Conservation (phyloP, 2,888 invertebrate species). For the Folsomia manolachei region DNA sequence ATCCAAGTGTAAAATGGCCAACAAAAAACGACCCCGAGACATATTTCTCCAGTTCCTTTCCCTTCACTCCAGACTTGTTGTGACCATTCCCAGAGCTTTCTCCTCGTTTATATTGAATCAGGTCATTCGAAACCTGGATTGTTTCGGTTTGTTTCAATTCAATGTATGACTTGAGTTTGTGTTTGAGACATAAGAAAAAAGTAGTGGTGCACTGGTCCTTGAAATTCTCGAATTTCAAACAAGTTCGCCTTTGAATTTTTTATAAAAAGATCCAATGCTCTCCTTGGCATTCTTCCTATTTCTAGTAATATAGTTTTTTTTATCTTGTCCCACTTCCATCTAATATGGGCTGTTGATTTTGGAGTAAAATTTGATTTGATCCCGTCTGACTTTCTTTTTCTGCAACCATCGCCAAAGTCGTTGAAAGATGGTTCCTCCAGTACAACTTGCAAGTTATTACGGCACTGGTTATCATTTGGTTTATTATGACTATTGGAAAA, state of each 20-base stretch:
- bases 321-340: background rate
- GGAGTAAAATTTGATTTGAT: background rate
- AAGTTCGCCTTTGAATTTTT: background rate
- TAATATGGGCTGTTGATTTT: background rate
- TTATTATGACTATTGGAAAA: no score
- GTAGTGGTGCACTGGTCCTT: background rate
- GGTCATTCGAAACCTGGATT: background rate
- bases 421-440: no score
- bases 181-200: no score
- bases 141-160: background rate
- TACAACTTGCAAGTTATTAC: no score
- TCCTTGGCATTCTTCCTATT: no score
- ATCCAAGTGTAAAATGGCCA: constrained; percentile 3
- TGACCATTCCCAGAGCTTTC: no score
- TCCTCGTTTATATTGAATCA: background rate
- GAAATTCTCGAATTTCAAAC: background rate
- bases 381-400: no score
- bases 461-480: no score
- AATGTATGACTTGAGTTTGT: no score
- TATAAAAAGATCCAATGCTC: background rate
- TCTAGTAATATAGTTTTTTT: background rate
- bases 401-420: no score
- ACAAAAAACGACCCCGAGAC: background rate
- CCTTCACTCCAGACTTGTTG: background rate
- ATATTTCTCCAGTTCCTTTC: background rate